Base-by-base conservation (phyloP, 2,888 invertebrate species). In the Euplexia lucipara region DNA sequence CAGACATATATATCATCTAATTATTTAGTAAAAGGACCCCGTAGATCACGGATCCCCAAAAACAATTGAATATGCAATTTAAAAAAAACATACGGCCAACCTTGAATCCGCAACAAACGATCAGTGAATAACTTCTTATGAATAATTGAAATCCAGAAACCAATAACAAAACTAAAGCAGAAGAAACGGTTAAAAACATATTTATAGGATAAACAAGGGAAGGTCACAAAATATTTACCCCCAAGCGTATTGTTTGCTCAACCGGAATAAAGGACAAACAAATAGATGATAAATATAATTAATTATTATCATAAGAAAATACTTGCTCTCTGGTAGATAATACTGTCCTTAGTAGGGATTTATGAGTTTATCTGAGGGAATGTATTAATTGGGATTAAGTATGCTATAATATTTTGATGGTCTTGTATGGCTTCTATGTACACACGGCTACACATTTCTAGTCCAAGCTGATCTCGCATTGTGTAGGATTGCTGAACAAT, bases 371-470 rank as follows among this genome's bases (percentile, higher is more conserved):
- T 66, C 37, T 45, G 8, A 52, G 26, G 35, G 51, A 58, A 75
- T 70, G 22, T 78, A 52, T 71, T 78, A 56, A 68, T 75, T 68
- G 16, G 69, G 68, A 79, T 68, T 57, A 58, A 78, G 63, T 64
- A 16, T 30, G 44, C 37, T 39, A 64, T 67, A 3, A 51, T 72
- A 26, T 34, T 72, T 49, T 67, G 14, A 72, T 72, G 20, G 18
- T 20, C 16, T 42, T 14, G 65, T 64, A 49, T 64, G 16, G 32
- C 37, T 72, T 48, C 37, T 9, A 6, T 20, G 18, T 30, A 35
- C 16, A 26, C n/a, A n/a, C n/a, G n/a, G n/a, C n/a, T n/a, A n/a
- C n/a, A n/a, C n/a, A n/a, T n/a, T n/a, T n/a, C n/a, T n/a, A n/a
- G n/a, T n/a, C n/a, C n/a, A n/a, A n/a, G n/a, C n/a, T n/a, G n/a